Base-by-base conservation (phyloP, 2,888 invertebrate genomes). In the Diaphora mendica region DNA sequence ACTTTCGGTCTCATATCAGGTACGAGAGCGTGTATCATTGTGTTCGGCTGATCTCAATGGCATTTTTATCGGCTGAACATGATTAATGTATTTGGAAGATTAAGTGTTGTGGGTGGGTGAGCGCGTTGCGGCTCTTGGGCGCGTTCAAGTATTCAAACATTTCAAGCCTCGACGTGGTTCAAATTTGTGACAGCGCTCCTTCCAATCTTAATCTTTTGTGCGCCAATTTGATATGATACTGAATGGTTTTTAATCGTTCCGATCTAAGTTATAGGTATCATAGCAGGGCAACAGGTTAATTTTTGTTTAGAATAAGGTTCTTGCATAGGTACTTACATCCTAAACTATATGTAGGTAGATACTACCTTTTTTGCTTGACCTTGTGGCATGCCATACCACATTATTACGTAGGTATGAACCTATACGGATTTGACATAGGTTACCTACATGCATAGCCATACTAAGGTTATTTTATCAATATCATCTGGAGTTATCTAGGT, bases 31-130 rank as follows among this genome's bases (percentile, higher is more conserved):
- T 90, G 93, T 91, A 90, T 89, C 90, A 93, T 95, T 95, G 95
- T 95, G 88, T 92, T 84, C 88, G 91, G 86, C 92, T 92, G 92
- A 94, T 93, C 94, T 93, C 92, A 92, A 94, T 93, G 94, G 94
- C 89, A 93, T 95, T 94, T 95, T 95, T 95, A 95, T 95, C 93
- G 92, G 87, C 87, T 91, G 91, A 93, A 94, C 90, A 94, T 95
- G 95, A 95, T 94, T 94, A 95, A 95, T 95, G 95, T 93, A 91
- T 95, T 94, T 92, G 88, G 87, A 87, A 94, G 95, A 95, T 95
- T 95, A 95, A 90, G 89, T 90, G 87, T 87, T 86, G 91, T 91
- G 91, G 90, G 91, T 91, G 91, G 89, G 90, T 91, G 89, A 85
- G 89, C 85, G 82, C 74, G 73, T 73, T 77, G 71, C 51, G 30